Conservation (phyloP, 2,797 vertebrate species). For the Gymnothorax javanicus region DNA sequence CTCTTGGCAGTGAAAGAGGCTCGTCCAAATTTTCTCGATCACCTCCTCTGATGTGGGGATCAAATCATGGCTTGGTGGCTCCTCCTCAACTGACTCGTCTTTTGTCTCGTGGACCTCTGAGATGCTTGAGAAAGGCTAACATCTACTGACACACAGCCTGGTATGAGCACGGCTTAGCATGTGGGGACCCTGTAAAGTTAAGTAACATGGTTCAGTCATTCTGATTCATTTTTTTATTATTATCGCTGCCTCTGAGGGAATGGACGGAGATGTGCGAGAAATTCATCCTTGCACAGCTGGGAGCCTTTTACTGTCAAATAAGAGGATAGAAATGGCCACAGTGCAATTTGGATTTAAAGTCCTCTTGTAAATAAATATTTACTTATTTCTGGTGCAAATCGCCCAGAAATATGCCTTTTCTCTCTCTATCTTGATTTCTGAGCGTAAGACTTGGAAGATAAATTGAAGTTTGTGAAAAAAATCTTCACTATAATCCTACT, state of each 20-base stretch:
- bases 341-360: neutral
- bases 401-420: neutral
- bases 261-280: neutral
- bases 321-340: neutral
- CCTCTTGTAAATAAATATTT: neutral
- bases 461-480: neutral
- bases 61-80: constrained; percentile 52
- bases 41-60: constrained; percentile 65
- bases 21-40: constrained; percentile 55
- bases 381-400: neutral
- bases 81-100: constrained; percentile 53
- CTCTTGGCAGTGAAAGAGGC: constrained; percentile 57
- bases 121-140: constrained; percentile 53
- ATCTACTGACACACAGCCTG: constrained; percentile 23
- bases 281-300: neutral
- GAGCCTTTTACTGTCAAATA: neutral
- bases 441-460: neutral
- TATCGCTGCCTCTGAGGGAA: neutral
- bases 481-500: neutral
- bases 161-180: neutral
- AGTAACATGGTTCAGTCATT: neutral
- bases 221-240: neutral
- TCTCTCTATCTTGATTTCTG: neutral
- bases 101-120: constrained; percentile 51
- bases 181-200: neutral